Percentiles rank a stretch among this genome's conserved stretches.
Evolutionary conservation across 1,140 invertebrate genomes (phyloP).

Genomic region (Kradibia gibbosae): DNA sequence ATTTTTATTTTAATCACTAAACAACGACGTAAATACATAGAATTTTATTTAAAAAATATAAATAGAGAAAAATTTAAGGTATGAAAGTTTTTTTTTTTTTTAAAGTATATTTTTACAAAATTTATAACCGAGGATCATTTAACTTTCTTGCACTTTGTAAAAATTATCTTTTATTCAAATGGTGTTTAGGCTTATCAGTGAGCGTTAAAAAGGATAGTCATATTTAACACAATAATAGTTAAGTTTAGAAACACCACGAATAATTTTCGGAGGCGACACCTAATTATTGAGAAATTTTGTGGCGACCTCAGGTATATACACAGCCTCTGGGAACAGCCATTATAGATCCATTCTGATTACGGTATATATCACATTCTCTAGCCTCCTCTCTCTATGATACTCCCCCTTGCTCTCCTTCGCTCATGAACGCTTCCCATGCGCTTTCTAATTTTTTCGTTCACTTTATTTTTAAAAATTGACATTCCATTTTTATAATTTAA

Average conservation of each 20-base stretch:
- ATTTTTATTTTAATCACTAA: too few species aligned
- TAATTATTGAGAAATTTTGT: slow-evolving; percentile 63
- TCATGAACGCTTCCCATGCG: not conserved
- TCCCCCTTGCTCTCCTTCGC: not conserved
- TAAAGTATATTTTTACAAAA: too few species aligned
- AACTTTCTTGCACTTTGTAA: too few species aligned
- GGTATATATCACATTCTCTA: not conserved
- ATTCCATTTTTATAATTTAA: too few species aligned
- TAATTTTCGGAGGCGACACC: slow-evolving; percentile 61
- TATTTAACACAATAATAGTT: not conserved
- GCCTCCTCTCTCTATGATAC: not conserved
- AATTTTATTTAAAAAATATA: too few species aligned
- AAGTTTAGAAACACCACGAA: slow-evolving; percentile 7
- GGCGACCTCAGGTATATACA: slow-evolving; percentile 40
- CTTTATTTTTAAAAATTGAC: not conserved
- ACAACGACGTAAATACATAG: too few species aligned
- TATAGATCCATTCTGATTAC: slow-evolving; percentile 1
- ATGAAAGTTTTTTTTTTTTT: too few species aligned
- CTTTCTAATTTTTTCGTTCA: not conserved
- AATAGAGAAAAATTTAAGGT: too few species aligned
- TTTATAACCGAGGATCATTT: too few species aligned
- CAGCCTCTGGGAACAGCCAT: not conserved
- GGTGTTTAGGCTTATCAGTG: not conserved
- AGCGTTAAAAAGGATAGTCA: not conserved
- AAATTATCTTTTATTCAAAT: too few species aligned